Evolutionary conservation across 2,797 vertebrate species (phyloP).

Genomic region (Poecile montanus): DNA sequence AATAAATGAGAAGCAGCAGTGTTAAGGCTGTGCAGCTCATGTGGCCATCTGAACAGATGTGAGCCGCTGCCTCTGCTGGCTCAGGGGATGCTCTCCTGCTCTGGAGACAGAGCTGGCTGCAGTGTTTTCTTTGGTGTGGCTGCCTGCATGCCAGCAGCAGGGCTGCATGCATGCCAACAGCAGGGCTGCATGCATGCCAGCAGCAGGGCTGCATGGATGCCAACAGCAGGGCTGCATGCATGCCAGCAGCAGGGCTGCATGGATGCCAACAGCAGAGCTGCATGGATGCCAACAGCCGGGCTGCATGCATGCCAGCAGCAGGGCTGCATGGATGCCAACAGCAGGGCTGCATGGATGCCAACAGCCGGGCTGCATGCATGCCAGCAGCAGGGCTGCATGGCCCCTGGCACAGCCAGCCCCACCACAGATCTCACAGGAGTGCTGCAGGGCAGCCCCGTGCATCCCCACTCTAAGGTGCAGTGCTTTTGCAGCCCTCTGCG

Average conservation of each 20-base stretch:
- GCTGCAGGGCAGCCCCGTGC: not conserved
- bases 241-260: not conserved
- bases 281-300: not conserved
- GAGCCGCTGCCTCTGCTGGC: not conserved
- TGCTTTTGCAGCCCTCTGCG: not conserved
- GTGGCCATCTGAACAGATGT: not conserved
- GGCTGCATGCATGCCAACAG: not conserved
- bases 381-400: not conserved
- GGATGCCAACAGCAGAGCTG: not conserved
- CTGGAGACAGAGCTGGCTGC: not conserved
- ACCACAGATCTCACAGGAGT: accelerated
- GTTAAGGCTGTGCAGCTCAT: not conserved
- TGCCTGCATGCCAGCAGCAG: not conserved
- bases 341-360: not conserved
- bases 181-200: not conserved
- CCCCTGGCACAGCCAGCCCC: not conserved
- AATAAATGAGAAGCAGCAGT: slow-evolving; percentile 37
- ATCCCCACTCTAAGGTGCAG: accelerated
- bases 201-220: not conserved
- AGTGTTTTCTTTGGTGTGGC: not conserved
- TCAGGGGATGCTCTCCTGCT: not conserved
- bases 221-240: not conserved
- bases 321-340: too few relatives aligned
- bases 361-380: not conserved
- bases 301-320: not conserved